Base-by-base conservation (phyloP, 1,140 invertebrate species). In the Triops cancriformis region DNA sequence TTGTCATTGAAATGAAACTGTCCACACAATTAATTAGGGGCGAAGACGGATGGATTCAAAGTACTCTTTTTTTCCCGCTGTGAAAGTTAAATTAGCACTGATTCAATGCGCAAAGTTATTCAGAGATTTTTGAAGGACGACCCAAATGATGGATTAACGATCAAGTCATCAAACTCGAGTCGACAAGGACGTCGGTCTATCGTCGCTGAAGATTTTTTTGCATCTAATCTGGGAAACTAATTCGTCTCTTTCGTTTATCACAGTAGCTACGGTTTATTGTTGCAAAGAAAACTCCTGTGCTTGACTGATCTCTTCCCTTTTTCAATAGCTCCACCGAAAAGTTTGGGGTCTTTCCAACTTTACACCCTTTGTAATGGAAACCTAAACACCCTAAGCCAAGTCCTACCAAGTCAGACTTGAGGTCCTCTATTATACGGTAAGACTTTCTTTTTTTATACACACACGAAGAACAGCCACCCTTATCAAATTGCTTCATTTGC, bases 401-500 rank as follows among this genome's bases (percentile, higher is more conserved):
- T 64, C 23, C 51, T 64, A 23, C 51, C 14, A 64, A 64, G 51
- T 64, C 51, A 64, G 23, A 64, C 14, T n/a, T 18, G 51, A 64
- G 51, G 23, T 23, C 18, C 14, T 64, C 51, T 64, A 18, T 64
- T 64, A 64, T 64, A 64, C 51, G 51, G 14, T 64, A 64, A 64
- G 51, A 64, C 51, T 64, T 64, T 64, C 43, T 64, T 18, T 23
- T 3, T 64, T n/a, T 64, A 64, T 64, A 64, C 14, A 64, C 45
- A 64, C 14, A 64, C 18, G 23, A 64, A 64, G 51, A 64, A 64
- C 51, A n/a, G 51, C 23, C 51, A 23, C 51, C 51, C 51, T 64
- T 64, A 64, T 64, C 51, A 64, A 64, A 64, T 64, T 64, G 51
- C 51, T 64, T 64, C 51, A 64, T 64, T 64, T 64, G 51, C 51